These are phyloP conservation scores for Chiloscyllium punctatum DNA, from an alignment of 2,797 vertebrate species.

Conservation along the genomic window DNA sequence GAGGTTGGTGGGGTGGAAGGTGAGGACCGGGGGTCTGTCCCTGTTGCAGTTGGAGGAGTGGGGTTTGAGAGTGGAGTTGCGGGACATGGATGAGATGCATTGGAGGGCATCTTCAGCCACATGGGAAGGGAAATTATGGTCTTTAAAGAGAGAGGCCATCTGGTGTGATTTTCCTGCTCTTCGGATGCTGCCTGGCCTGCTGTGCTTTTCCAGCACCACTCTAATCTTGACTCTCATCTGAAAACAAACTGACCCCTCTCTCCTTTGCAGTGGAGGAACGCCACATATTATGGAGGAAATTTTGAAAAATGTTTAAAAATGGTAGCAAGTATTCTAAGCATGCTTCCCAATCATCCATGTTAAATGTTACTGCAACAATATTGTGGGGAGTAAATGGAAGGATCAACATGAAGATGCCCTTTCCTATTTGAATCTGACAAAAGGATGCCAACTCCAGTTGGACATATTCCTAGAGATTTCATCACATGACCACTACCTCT, in stretches of 20 bases:
- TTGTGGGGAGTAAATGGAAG: not conserved
- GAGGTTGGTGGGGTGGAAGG: no score
- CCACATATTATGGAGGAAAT: not conserved
- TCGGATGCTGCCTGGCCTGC: no score
- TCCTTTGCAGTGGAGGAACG: not conserved
- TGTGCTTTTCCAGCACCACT: no score
- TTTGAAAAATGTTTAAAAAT: not conserved
- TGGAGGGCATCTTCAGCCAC: no score
- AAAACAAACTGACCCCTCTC: not conserved
- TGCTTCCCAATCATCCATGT: not conserved
- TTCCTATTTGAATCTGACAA: not conserved
- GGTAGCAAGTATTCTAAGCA: fast-evolving
- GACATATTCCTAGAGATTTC: not conserved
- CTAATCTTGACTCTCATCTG: no score
- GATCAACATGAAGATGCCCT: not conserved
- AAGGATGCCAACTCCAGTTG: not conserved
- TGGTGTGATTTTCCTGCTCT: no score
- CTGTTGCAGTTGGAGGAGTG: no score
- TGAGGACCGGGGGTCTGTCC: no score
- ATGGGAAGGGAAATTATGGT: no score
- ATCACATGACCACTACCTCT: not conserved
- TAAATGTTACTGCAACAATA: not conserved
- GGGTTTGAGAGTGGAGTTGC: no score
- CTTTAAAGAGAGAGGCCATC: no score
- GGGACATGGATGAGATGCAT: no score